phyloP scores from a whole-genome alignment of 2,888 invertebrate species.

The Gnatocerus cornutus region DNA sequence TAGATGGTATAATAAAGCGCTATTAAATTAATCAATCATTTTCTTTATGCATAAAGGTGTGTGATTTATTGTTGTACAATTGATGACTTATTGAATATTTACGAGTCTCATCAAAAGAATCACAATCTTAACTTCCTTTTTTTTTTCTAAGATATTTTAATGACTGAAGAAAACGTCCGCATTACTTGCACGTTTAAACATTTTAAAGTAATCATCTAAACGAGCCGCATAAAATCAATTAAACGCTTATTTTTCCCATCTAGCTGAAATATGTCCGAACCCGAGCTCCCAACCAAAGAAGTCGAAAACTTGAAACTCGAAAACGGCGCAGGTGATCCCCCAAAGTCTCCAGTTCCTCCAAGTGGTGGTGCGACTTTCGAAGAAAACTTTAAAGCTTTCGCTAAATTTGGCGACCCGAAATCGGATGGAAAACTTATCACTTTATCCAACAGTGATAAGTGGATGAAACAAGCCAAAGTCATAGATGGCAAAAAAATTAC shows the following conservation, averaged over 20 bases:
- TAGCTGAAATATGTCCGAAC: conserved; percentile 45
- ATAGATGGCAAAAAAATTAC: conserved; percentile 90
- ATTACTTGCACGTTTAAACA: too few relatives aligned
- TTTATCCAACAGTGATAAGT: conserved; percentile 93
- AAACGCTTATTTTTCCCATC: neutral
- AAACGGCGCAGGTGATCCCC: conserved; percentile 68
- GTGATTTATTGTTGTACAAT: too few relatives aligned
- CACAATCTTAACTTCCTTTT: too few relatives aligned
- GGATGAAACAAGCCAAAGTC: conserved; percentile 95
- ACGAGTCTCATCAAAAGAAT: too few relatives aligned
- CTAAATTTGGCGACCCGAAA: conserved; percentile 91
- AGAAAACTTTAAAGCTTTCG: conserved; percentile 87
- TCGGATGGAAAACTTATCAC: conserved; percentile 91
- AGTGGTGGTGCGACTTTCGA: conserved; percentile 70
- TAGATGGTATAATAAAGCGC: too few relatives aligned
- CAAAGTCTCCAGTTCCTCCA: conserved; percentile 55
- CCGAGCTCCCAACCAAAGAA: conserved; percentile 63
- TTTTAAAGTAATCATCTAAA: neutral
- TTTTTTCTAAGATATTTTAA: too few relatives aligned
- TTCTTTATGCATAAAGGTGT: too few relatives aligned
- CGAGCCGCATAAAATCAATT: neutral
- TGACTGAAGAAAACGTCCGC: too few relatives aligned
- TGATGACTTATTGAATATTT: too few relatives aligned
- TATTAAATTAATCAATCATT: too few relatives aligned
- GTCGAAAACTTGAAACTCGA: conserved; percentile 75